A percentile compares a stretch with the other conserved stretches of the same genome.
Evolutionary conservation across 2,797 vertebrate genomes (phyloP).

Genomic region (Chloroceryle amazona): DNA sequence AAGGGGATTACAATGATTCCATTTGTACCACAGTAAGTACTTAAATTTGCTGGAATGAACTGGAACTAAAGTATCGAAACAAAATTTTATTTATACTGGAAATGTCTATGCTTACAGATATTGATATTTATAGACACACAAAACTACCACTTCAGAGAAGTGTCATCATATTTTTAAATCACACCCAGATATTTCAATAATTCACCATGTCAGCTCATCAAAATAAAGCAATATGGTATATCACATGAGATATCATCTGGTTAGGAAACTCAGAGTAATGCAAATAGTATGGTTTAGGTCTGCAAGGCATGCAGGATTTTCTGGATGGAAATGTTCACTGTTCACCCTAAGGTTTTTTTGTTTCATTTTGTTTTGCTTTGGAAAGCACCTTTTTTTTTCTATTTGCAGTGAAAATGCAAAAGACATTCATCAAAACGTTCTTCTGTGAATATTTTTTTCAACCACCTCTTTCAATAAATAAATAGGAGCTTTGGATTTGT

Average conservation of each 20-base stretch:
- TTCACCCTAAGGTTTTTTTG: background rate
- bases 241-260: background rate
- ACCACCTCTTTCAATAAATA: background rate
- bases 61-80: background rate
- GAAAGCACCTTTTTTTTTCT: background rate
- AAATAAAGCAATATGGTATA: background rate
- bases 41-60: background rate
- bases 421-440: background rate
- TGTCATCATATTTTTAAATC: constrained; percentile 4
- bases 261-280: background rate
- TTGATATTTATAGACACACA: background rate
- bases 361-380: background rate
- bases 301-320: background rate
- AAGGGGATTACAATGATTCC: background rate
- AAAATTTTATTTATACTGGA: background rate
- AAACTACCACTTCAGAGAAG: background rate
- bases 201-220: background rate
- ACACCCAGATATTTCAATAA: background rate
- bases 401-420: background rate
- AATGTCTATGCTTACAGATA: background rate
- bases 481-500: background rate
- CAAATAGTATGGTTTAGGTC: background rate
- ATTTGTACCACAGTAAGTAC: background rate
- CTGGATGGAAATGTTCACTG: background rate
- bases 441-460: background rate